phyloP scores from a whole-genome alignment of 2,113 vertebrate genomes.

The Myodes glareolus region DNA sequence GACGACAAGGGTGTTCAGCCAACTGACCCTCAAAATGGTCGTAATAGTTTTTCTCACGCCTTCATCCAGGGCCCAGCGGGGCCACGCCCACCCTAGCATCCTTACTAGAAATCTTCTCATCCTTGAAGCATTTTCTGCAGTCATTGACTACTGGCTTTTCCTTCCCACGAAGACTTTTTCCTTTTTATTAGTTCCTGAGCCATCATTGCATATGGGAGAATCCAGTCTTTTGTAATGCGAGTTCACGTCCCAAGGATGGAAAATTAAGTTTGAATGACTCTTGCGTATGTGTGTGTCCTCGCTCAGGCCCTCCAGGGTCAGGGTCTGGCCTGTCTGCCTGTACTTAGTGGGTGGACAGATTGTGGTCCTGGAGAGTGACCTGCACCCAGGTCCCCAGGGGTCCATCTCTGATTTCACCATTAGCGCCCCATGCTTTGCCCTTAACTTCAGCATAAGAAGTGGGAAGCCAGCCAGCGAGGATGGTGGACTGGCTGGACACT shows the following conservation, averaged over 20 bases:
- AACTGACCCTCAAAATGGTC: background rate
- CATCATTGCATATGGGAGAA: background rate
- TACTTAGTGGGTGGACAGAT: background rate
- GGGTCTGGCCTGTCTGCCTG: background rate
- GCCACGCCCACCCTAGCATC: rapidly evolving
- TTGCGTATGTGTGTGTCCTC: rapidly evolving
- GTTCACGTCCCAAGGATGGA: rapidly evolving
- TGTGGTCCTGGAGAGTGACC: background rate
- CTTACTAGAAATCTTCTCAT: background rate
- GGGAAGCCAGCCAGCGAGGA: background rate
- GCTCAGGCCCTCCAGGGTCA: rapidly evolving
- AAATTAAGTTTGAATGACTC: rapidly evolving
- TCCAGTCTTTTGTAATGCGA: background rate
- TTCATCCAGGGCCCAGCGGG: background rate
- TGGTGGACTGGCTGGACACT: background rate
- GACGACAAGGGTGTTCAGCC: background rate
- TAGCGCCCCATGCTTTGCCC: background rate
- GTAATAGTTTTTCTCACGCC: rapidly evolving
- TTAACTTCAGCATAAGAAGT: background rate
- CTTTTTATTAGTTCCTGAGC: background rate
- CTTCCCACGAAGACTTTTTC: background rate
- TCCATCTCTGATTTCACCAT: background rate
- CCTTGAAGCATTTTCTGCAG: background rate
- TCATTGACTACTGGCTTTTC: background rate
- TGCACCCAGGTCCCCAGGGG: background rate